These are phyloP conservation scores for Neodiprion virginianus DNA, from an alignment of 1,140 invertebrate genomes.

Conservation along the genomic window DNA sequence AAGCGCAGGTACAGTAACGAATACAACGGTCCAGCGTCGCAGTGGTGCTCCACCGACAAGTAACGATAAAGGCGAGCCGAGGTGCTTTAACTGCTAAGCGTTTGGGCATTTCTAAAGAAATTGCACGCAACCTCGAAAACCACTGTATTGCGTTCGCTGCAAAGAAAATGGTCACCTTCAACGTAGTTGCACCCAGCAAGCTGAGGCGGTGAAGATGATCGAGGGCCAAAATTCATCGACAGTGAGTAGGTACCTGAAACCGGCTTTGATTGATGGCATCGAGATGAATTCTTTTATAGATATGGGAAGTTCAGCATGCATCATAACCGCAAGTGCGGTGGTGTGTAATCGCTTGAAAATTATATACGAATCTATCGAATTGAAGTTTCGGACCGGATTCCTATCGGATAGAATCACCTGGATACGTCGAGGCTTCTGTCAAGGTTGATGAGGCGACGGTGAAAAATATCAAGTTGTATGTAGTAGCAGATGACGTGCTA, in stretches of 20 bases:
- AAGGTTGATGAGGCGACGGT: constrained; percentile 13
- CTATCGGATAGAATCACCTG: constrained; percentile 24
- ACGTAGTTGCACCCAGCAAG: not conserved
- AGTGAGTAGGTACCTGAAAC: constrained; percentile 29
- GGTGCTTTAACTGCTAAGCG: constrained; percentile 31
- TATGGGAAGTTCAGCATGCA: constrained; percentile 30
- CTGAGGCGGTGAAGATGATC: not conserved
- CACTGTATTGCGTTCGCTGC: constrained; percentile 13
- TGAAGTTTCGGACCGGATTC: constrained; percentile 24
- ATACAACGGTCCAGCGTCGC: not conserved
- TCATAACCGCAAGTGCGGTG: constrained; percentile 26
- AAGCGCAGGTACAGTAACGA: not conserved
- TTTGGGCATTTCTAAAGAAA: constrained; percentile 28
- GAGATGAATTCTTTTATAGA: constrained; percentile 25
- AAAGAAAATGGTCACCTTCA: too few species aligned
- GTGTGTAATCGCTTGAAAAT: constrained; percentile 20
- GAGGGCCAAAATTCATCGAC: not conserved
- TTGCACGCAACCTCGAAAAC: constrained; percentile 26
- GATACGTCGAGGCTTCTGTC: constrained; percentile 18
- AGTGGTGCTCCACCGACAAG: not conserved
- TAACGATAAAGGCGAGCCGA: constrained; percentile 15
- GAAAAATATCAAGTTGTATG: not conserved
- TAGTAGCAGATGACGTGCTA: constrained; percentile 9
- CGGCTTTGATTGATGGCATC: constrained; percentile 16
- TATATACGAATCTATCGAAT: not conserved